phyloP scores from a whole-genome alignment of 2,113 vertebrate species.

The Tachysurus vachellii region DNA sequence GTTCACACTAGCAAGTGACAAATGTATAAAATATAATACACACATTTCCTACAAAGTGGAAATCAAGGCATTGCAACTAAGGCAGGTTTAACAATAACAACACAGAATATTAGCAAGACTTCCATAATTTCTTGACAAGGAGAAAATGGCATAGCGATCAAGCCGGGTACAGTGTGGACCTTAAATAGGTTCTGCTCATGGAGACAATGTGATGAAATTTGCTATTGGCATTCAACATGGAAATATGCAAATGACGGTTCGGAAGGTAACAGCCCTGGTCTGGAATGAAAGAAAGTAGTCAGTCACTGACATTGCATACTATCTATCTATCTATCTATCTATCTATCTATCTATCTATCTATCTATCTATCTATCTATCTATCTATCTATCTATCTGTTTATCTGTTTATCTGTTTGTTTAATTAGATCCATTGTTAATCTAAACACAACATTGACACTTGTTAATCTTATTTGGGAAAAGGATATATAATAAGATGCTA shows the following conservation, averaged over 20 bases:
- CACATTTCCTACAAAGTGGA: background rate
- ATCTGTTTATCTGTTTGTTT: background rate
- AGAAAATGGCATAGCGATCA: background rate
- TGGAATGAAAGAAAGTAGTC: background rate
- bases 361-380: background rate
- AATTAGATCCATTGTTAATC: background rate
- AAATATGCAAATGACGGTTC: background rate
- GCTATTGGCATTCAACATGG: background rate
- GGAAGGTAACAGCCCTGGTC: background rate
- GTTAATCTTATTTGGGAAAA: slow-evolving; percentile 18
- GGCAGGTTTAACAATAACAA: background rate
- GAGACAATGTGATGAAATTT: background rate
- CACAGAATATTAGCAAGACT: background rate
- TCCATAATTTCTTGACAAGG: background rate
- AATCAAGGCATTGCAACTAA: background rate
- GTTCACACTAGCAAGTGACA: background rate
- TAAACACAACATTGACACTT: background rate
- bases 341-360: background rate
- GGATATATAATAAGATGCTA: background rate
- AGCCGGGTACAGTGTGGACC: background rate
- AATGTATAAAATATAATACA: background rate
- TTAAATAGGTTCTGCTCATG: background rate
- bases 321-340: background rate
- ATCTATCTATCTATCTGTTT: background rate
- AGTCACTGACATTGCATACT: background rate